Percentiles rank a stretch among this genome's conserved stretches.
Conservation (phyloP, 2,797 vertebrate species). For the Limosa lapponica region DNA sequence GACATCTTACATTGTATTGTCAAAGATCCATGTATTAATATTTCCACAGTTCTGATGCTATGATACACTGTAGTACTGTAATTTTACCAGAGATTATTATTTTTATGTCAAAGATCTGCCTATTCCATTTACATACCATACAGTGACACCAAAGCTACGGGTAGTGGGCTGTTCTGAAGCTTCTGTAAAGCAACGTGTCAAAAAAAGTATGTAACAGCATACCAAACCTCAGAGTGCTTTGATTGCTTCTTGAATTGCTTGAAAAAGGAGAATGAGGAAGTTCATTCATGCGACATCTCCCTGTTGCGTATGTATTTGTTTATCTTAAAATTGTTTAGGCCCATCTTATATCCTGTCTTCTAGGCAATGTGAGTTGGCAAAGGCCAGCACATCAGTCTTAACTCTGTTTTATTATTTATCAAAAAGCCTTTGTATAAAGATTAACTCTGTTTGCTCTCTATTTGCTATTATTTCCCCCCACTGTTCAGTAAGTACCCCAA, state of each 20-base stretch:
- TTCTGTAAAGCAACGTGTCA: constrained; percentile 30
- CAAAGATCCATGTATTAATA: constrained; percentile 65
- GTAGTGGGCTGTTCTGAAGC: neutral
- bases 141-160: constrained; percentile 54
- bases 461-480: constrained; percentile 64
- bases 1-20: constrained; percentile 62
- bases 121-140: constrained; percentile 39
- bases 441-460: constrained; percentile 73
- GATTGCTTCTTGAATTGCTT: constrained; percentile 15
- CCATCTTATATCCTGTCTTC: neutral
- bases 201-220: neutral
- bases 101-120: constrained; percentile 65
- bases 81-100: constrained; percentile 63
- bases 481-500: constrained; percentile 71
- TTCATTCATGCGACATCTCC: neutral
- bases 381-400: neutral
- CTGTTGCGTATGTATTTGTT: neutral
- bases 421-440: constrained; percentile 69
- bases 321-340: constrained; percentile 35
- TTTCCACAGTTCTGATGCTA: constrained; percentile 56
- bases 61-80: constrained; percentile 55
- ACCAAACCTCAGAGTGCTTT: neutral
- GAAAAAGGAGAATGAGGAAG: neutral
- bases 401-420: constrained; percentile 59
- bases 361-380: neutral